Conservation (phyloP, 1,140 invertebrate genomes). For the Pristionchus pacificus region DNA sequence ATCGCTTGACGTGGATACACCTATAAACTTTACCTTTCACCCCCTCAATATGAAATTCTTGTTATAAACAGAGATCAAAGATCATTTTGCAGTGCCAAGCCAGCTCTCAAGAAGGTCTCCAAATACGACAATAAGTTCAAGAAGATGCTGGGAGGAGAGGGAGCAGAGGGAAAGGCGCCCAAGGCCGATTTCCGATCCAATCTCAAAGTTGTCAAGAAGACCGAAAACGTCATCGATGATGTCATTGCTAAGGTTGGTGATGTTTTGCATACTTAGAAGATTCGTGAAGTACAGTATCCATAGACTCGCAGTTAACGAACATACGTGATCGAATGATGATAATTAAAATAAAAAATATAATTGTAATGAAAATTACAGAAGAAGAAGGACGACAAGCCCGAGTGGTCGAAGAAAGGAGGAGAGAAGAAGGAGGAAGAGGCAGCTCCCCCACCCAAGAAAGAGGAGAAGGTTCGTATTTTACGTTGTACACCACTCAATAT, state of each 20-base stretch:
- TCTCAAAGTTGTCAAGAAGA: slow-evolving; percentile 37
- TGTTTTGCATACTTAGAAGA: not conserved
- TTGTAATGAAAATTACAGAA: slow-evolving; percentile 15
- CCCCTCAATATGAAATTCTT: not conserved
- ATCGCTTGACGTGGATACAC: no score
- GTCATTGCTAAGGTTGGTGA: not conserved
- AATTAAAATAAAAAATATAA: slow-evolving; percentile 2
- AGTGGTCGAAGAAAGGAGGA: slow-evolving; percentile 31
- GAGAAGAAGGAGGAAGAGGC: slow-evolving; percentile 22
- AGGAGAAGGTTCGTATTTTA: slow-evolving; percentile 3
- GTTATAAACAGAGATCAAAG: not conserved
- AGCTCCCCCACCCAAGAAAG: not conserved
- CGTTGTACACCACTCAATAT: not conserved
- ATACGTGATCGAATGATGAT: no score
- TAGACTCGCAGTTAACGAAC: no score
- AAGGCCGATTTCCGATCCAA: slow-evolving; percentile 35
- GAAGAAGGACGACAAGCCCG: slow-evolving; percentile 38
- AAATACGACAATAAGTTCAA: slow-evolving; percentile 90
- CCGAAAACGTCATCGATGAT: slow-evolving; percentile 26
- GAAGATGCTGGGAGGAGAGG: slow-evolving; percentile 19
- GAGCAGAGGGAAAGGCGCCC: slow-evolving; percentile 8
- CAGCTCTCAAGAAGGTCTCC: slow-evolving; percentile 96
- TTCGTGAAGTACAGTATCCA: no score
- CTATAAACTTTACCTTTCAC: slow-evolving; percentile 6
- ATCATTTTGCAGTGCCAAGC: slow-evolving; percentile 74